Conservation (phyloP, 2,797 vertebrate genomes). For the Helostoma temminkii region DNA sequence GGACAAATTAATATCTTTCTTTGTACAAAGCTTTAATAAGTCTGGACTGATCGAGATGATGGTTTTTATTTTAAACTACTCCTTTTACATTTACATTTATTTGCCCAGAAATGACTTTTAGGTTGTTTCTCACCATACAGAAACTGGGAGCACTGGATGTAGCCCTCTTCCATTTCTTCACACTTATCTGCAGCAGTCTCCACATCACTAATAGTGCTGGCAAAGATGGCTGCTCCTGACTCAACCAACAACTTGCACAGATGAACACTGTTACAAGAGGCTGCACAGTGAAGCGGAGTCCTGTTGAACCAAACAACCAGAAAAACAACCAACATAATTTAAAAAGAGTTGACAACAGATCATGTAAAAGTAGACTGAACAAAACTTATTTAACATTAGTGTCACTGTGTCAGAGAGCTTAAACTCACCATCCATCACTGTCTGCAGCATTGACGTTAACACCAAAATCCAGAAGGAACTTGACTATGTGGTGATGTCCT, state of each 20-base stretch:
- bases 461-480: constrained; percentile 97
- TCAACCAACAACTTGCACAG: constrained; percentile 97
- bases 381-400: background rate
- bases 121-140: constrained; percentile 87
- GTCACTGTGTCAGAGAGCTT: background rate
- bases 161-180: constrained; percentile 98
- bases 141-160: constrained; percentile 97
- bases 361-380: background rate
- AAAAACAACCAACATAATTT: background rate
- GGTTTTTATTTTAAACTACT: background rate
- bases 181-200: constrained; percentile 99
- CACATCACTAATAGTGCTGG: constrained; percentile 96
- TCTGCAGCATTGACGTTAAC: constrained; percentile 98
- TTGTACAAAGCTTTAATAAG: background rate
- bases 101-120: background rate
- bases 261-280: constrained; percentile 98
- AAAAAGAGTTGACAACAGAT: background rate
- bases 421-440: constrained; percentile 95
- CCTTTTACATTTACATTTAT: background rate
- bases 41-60: background rate
- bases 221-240: constrained; percentile 97
- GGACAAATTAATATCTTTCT: constrained; percentile 1
- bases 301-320: constrained; percentile 70
- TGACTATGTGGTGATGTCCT: constrained; percentile 98
- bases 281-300: constrained; percentile 98